phyloP scores from a whole-genome alignment of 2,888 invertebrate genomes.

The Acrobasis repandana region DNA sequence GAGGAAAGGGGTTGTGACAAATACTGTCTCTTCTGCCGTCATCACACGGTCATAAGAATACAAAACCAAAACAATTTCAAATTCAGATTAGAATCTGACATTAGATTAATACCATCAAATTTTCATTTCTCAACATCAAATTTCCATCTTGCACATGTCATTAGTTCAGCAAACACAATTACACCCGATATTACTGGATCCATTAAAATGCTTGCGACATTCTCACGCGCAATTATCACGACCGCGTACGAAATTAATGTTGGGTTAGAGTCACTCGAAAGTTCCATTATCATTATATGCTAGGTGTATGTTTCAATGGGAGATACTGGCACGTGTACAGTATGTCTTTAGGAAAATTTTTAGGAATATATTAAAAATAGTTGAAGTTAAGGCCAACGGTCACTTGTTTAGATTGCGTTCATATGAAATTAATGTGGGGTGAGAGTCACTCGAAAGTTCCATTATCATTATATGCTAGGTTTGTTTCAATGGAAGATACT shows the following conservation, averaged over 20 bases:
- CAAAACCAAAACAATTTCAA: not conserved
- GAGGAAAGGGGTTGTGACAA: no score
- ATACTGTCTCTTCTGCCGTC: no score
- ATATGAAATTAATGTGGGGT: conserved; percentile 80
- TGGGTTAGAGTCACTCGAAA: conserved; percentile 78
- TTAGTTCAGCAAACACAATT: conserved; percentile 53
- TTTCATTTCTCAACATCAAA: not conserved
- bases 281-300: conserved; percentile 80
- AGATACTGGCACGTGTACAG: not conserved
- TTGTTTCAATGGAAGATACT: conserved; percentile 38
- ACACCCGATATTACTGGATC: conserved; percentile 60
- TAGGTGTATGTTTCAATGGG: conserved; percentile 54
- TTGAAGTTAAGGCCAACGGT: no score
- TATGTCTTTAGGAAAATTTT: not conserved
- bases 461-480: conserved; percentile 78
- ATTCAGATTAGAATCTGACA: not conserved
- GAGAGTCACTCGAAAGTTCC: conserved; percentile 79
- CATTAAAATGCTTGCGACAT: conserved; percentile 74
- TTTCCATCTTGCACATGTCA: conserved; percentile 25
- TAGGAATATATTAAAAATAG: not conserved
- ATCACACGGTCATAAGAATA: not conserved
- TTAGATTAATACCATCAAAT: not conserved
- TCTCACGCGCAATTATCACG: conserved; percentile 79
- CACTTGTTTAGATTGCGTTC: conserved; percentile 1
- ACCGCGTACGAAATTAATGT: conserved; percentile 81